Evolutionary conservation across 2,113 vertebrate genomes (phyloP).

Genomic region (Merops nubicus): DNA sequence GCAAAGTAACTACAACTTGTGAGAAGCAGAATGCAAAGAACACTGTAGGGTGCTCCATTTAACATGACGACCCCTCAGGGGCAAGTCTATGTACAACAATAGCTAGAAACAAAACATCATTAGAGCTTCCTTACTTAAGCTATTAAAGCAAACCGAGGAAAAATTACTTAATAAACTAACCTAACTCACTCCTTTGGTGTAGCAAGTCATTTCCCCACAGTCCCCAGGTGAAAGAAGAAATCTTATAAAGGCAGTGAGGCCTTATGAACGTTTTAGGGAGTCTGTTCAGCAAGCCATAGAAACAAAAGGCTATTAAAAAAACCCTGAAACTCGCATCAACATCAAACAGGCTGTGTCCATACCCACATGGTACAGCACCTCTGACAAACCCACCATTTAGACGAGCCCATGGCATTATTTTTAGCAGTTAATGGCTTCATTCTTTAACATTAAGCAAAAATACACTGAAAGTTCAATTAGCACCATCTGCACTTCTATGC

Average conservation of each 20-base stretch:
- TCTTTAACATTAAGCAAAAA: background rate
- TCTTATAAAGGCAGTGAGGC: constrained; percentile 43
- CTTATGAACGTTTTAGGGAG: constrained; percentile 13
- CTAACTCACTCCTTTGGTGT: background rate
- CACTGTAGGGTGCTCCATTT: background rate
- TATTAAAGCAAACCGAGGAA: background rate
- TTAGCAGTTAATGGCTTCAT: background rate
- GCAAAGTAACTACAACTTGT: background rate
- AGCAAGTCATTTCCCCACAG: constrained; percentile 27
- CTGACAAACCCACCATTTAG: background rate
- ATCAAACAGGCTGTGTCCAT: background rate
- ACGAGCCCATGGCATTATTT: background rate
- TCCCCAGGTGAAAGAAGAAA: constrained; percentile 48
- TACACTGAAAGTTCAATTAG: background rate
- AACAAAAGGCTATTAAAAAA: background rate
- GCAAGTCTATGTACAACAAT: background rate
- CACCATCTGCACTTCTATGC: background rate
- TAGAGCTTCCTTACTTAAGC: background rate
- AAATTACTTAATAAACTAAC: background rate
- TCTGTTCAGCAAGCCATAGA: background rate
- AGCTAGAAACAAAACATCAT: background rate
- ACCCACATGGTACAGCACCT: background rate
- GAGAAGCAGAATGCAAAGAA: background rate
- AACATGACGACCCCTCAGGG: background rate
- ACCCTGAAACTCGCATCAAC: background rate